These are phyloP conservation scores for Alcedo atthis DNA, from an alignment of 2,797 vertebrate genomes.

Conservation along the genomic window DNA sequence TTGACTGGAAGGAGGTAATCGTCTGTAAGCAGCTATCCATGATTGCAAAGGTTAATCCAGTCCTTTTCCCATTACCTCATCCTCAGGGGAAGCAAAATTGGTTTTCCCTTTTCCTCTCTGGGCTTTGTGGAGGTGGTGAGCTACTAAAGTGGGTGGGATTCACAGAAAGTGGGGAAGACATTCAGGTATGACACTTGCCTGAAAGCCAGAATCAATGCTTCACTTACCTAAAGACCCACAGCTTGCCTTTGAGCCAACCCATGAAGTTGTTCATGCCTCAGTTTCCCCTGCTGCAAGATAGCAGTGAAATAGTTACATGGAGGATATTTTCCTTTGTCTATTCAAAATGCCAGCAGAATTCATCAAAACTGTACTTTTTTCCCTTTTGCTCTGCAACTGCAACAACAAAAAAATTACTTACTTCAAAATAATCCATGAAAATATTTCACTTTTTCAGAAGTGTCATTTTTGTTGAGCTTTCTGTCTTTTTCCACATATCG, in stretches of 20 bases:
- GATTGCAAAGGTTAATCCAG: background rate
- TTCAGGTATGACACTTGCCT: background rate
- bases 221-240: background rate
- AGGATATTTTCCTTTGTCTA: background rate
- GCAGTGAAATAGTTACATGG: background rate
- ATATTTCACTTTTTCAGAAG: background rate
- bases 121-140: background rate
- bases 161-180: background rate
- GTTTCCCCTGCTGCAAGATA: background rate
- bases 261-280: background rate
- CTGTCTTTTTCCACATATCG: background rate
- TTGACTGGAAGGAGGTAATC: background rate
- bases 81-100: background rate
- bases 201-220: background rate
- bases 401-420: background rate
- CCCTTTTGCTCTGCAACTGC: background rate
- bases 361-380: background rate
- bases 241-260: background rate
- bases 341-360: background rate
- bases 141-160: background rate
- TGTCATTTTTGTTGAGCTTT: background rate
- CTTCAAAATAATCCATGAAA: constrained; percentile 14
- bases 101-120: background rate
- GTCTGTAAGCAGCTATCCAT: background rate
- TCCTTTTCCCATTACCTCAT: background rate